These are phyloP conservation scores for Palaemon carinicauda DNA, from an alignment of 1,140 invertebrate species.

Conservation along the genomic window DNA sequence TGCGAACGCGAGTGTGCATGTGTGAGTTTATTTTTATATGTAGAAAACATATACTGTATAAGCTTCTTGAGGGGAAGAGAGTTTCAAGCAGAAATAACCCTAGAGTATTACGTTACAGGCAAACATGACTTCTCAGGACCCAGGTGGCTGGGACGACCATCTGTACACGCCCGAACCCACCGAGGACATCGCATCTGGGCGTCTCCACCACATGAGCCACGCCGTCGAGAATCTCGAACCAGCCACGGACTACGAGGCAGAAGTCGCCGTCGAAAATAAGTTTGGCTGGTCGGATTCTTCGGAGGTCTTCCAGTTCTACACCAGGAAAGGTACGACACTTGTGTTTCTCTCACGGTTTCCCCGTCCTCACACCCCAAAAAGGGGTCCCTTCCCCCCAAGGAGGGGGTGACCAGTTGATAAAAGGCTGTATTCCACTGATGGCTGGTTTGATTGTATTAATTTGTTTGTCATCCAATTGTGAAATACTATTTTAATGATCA, in stretches of 20 bases:
- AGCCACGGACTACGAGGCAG: constrained; percentile 29
- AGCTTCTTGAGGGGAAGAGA: neutral
- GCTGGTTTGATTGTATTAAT: neutral
- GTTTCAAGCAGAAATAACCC: no score
- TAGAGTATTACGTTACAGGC: neutral
- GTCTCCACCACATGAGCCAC: constrained; percentile 12
- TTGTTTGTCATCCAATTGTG: neutral
- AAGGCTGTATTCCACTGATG: neutral
- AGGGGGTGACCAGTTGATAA: neutral
- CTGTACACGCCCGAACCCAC: neutral
- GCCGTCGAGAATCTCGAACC: constrained; percentile 12
- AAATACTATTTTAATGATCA: no score
- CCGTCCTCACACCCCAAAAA: no score
- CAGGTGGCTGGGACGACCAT: neutral
- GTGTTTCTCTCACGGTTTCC: no score
- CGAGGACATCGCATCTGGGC: neutral
- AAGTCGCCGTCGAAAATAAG: constrained; percentile 26
- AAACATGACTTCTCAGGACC: neutral
- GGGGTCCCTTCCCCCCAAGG: neutral
- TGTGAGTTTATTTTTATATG: no score
- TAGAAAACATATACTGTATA: neutral
- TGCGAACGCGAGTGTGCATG: no score
- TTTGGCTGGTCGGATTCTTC: constrained; percentile 28
- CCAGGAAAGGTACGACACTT: neutral
- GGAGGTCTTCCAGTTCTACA: constrained; percentile 32